Conservation (phyloP, 2,888 invertebrate species). For the Cataglyphis livida region DNA sequence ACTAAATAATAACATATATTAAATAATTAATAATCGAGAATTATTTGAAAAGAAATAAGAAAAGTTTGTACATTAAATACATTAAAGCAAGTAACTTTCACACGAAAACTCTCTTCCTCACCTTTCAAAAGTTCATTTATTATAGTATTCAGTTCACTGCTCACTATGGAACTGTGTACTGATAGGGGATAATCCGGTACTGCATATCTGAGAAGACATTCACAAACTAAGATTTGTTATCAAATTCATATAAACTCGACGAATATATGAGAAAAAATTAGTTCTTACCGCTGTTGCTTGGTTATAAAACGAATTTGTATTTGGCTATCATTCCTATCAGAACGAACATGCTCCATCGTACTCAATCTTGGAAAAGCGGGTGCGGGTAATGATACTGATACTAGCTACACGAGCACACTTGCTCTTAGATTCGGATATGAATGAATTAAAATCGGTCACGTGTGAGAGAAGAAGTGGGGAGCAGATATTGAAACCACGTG, state of each 20-base stretch:
- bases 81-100: background rate
- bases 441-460: background rate
- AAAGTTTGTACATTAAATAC: background rate
- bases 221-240: slow-evolving; percentile 10
- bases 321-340: slow-evolving; percentile 87
- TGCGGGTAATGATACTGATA: no score
- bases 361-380: background rate
- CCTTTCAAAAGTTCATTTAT: slow-evolving; percentile 92
- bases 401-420: background rate
- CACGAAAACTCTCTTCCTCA: slow-evolving; percentile 67
- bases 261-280: background rate
- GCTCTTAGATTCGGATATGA: background rate
- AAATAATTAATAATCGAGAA: background rate
- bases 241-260: slow-evolving; percentile 4
- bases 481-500: background rate
- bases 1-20: background rate
- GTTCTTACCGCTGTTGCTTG: slow-evolving; percentile 92
- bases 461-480: background rate
- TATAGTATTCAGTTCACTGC: slow-evolving; percentile 91
- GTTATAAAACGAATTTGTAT: slow-evolving; percentile 93
- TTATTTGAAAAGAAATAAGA: background rate
- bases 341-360: background rate
- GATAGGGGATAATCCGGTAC: slow-evolving; percentile 95
- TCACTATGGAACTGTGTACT: slow-evolving; percentile 91
- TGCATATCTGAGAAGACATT: slow-evolving; percentile 90